phyloP scores from a whole-genome alignment of 2,797 vertebrate genomes.

The Anas georgica region DNA sequence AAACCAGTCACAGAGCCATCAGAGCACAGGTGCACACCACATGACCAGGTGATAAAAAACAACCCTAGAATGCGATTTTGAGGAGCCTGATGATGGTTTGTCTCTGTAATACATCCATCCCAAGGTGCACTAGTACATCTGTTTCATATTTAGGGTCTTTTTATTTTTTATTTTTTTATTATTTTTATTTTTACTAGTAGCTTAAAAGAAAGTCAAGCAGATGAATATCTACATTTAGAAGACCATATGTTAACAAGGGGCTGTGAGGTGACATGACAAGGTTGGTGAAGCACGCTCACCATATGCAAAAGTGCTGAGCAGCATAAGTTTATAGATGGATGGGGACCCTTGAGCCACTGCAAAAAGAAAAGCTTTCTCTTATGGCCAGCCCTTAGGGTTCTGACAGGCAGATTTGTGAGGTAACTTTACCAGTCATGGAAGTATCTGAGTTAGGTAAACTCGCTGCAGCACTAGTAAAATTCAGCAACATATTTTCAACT shows the following conservation, averaged over 20 bases:
- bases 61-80: conserved; percentile 59
- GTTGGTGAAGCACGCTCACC: neutral
- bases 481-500: neutral
- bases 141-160: conserved; percentile 68
- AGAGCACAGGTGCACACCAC: conserved; percentile 72
- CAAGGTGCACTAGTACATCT: conserved; percentile 73
- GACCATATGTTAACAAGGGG: conserved; percentile 72
- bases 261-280: conserved; percentile 37
- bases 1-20: conserved; percentile 54
- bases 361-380: neutral
- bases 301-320: neutral
- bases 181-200: conserved; percentile 73
- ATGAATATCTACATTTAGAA: conserved; percentile 72
- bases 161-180: neutral
- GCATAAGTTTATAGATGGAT: neutral
- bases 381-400: neutral
- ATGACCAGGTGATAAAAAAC: conserved; percentile 72
- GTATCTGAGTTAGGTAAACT: neutral
- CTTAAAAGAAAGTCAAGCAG: conserved; percentile 70
- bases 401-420: neutral
- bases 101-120: conserved; percentile 75
- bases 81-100: conserved; percentile 63
- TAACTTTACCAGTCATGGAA: neutral
- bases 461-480: neutral
- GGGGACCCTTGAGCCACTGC: neutral